These are phyloP conservation scores for Dallia pectoralis DNA, from an alignment of 2,797 vertebrate species.

Conservation along the genomic window DNA sequence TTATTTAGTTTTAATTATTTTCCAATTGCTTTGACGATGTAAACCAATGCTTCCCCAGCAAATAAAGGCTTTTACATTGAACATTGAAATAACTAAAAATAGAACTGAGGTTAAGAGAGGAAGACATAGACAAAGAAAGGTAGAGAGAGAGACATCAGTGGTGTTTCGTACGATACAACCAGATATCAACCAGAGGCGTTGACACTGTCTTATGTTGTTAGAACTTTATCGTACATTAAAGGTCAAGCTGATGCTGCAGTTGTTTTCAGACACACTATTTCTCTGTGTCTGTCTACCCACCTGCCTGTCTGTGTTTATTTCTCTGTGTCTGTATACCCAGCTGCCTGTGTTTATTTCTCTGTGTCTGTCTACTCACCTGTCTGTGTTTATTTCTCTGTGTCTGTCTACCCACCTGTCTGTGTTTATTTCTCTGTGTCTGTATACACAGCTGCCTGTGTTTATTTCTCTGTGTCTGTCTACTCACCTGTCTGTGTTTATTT, in stretches of 20 bases:
- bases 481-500: neutral
- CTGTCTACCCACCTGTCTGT: neutral
- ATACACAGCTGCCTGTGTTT: neutral
- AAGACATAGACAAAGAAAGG: neutral
- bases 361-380: neutral
- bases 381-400: neutral
- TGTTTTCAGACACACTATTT: neutral
- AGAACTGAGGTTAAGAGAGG: no score
- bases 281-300: neutral
- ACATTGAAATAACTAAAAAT: no score
- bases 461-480: neutral
- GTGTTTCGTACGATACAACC: conserved; percentile 26
- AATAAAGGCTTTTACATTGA: no score
- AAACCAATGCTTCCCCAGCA: no score
- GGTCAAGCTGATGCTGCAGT: no score
- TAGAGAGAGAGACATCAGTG: neutral
- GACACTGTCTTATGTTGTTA: neutral
- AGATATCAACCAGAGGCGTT: conserved; percentile 1
- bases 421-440: neutral
- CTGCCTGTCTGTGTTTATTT: neutral
- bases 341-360: neutral
- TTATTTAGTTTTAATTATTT: no score
- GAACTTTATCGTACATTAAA: neutral
- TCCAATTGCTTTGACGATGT: no score
- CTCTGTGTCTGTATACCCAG: neutral